Conservation (phyloP, 2,888 invertebrate genomes). For the Seira musarum region DNA sequence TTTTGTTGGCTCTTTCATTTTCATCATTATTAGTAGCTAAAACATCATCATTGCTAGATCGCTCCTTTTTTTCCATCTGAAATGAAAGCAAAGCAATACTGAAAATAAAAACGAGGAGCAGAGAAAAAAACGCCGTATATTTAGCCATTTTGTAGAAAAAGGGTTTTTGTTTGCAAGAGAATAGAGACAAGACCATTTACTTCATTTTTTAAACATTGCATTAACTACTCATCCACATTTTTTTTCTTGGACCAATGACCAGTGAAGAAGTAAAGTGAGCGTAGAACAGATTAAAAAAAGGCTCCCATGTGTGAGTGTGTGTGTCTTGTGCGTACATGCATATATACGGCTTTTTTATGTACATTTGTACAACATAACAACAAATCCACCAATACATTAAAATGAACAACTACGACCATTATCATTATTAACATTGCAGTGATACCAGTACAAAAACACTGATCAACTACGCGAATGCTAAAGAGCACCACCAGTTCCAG, state of each 20-base stretch:
- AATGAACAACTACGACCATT: too few relatives aligned
- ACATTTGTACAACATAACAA: slow-evolving; percentile 30
- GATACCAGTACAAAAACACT: too few relatives aligned
- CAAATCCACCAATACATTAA: slow-evolving; percentile 55
- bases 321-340: neutral
- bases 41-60: too few relatives aligned
- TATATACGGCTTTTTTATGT: slow-evolving; percentile 43
- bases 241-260: slow-evolving; percentile 50
- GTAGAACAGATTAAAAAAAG: slow-evolving; percentile 3
- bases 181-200: slow-evolving; percentile 50
- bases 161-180: slow-evolving; percentile 31
- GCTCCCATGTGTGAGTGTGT: neutral
- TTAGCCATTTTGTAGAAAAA: slow-evolving; percentile 25
- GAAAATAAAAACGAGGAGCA: slow-evolving; percentile 39
- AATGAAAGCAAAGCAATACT: slow-evolving; percentile 49
- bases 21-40: slow-evolving; percentile 55
- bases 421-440: slow-evolving; percentile 24
- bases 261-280: slow-evolving; percentile 28
- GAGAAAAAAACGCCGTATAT: slow-evolving; percentile 26
- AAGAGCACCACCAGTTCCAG: too few relatives aligned
- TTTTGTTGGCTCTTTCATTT: slow-evolving; percentile 45
- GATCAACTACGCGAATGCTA: too few relatives aligned
- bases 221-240: slow-evolving; percentile 50
- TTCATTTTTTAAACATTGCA: slow-evolving; percentile 47
- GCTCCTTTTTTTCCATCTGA: slow-evolving; percentile 35